These are phyloP conservation scores for Temnopleurus reevesii DNA, from an alignment of 53 echinoderm and acorn worm species.

Conservation along the genomic window DNA sequence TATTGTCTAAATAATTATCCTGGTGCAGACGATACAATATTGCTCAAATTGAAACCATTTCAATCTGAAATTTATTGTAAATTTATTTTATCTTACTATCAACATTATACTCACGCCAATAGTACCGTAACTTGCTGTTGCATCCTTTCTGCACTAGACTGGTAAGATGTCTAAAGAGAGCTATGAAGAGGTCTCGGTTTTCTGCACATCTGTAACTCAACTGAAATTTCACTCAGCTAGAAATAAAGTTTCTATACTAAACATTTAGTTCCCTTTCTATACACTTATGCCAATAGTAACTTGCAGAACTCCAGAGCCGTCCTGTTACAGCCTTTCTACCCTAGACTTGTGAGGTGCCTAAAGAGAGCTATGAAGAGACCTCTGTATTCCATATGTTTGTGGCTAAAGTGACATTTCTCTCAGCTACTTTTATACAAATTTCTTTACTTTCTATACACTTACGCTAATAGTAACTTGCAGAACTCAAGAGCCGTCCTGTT, in stretches of 20 bases:
- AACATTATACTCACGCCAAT: too few relatives aligned
- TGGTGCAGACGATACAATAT: too few relatives aligned
- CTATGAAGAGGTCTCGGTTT: constrained; percentile 79
- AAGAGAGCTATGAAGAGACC: constrained; percentile 83
- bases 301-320: constrained; percentile 91
- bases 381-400: constrained; percentile 76
- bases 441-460: constrained; percentile 20
- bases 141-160: constrained; percentile 87
- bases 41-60: too few relatives aligned
- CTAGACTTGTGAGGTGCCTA: constrained; percentile 78
- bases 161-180: constrained; percentile 81
- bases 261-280: too few relatives aligned
- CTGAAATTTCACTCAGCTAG: too few relatives aligned
- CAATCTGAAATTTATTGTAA: too few relatives aligned
- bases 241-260: too few relatives aligned
- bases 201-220: constrained; percentile 78
- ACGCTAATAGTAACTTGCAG: constrained; percentile 87
- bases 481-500: constrained; percentile 92
- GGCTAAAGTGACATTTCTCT: constrained; percentile 80
- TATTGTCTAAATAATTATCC: too few relatives aligned
- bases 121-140: constrained; percentile 80
- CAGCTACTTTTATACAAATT: too few relatives aligned
- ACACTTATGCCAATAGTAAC: constrained; percentile 76
- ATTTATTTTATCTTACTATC: too few relatives aligned
- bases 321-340: constrained; percentile 85